Base-by-base conservation (phyloP, 1,140 invertebrate species). In the Aphelinus atriplicis region DNA sequence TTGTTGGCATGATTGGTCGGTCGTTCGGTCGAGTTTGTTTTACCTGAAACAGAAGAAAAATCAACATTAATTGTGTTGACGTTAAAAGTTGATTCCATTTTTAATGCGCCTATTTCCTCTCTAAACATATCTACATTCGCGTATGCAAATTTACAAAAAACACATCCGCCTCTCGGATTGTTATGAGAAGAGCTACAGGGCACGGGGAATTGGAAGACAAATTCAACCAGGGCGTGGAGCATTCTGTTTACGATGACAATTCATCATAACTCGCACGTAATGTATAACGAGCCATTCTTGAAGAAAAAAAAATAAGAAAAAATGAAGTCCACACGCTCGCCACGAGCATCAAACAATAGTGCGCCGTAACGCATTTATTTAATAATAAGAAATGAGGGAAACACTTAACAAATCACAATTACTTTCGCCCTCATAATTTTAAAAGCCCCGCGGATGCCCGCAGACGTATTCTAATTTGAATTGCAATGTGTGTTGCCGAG, bases 371-470 rank as follows among this genome's bases (percentile, higher is more conserved):
- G 46, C 1, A 42, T 43, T 43, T 61, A 43, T 61, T 42, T 61
- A 46, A 64, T 48, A 3, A 64, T 48, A 64, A 48, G 2, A 10
- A 50, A 10, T n/a, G 4, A 73, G 42, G 46, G 51, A 66, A 65
- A 66, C 9, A 66, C 47, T 73, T 66, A 66, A 73, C 53, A 66
- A 73, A 73, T 73, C 63, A 66, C 56, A 73, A 73, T 67, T 73
- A 61, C 57, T 73, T 68, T 67, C 50, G 9, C 48, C 42, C 45
- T 73, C 50, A 73, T 73, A 73, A 68, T 73, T 73, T 68, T 67
- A 62, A 73, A 72, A 73, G 48, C 46, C 48, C 48, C 3, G 7
- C 42, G 58, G n/a, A 42, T 6, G 58, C 58, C 42, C 46, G 71
- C 48, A 66, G 72, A 55, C 50, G 10, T 51, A 73, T 73, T 73